phyloP scores from a whole-genome alignment of 2,113 vertebrate species.

The Zosterops borbonicus region DNA sequence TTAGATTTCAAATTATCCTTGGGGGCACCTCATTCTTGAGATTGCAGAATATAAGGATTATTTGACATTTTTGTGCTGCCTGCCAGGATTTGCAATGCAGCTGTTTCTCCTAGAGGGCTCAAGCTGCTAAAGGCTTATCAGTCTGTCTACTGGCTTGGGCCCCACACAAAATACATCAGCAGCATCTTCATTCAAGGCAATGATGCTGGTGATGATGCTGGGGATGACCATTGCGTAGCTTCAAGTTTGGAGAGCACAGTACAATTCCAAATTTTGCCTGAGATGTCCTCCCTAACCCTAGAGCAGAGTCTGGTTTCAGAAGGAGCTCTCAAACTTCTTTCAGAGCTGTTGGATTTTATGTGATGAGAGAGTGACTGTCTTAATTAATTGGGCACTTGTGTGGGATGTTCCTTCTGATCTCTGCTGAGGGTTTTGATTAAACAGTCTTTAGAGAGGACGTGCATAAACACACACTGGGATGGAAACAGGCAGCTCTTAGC shows the following conservation, averaged over 20 bases:
- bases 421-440: slow-evolving; percentile 4
- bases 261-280: neutral
- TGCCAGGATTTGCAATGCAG: neutral
- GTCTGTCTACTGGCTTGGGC: neutral
- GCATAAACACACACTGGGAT: neutral
- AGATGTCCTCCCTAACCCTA: neutral
- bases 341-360: neutral
- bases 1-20: neutral
- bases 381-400: neutral
- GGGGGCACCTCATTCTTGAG: neutral
- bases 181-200: neutral
- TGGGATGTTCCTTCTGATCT: neutral
- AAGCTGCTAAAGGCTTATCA: neutral
- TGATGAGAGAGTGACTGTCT: neutral
- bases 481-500: neutral
- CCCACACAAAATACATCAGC: neutral
- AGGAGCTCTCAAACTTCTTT: neutral
- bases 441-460: neutral
- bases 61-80: neutral
- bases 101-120: neutral
- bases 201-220: neutral
- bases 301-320: neutral
- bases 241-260: neutral
- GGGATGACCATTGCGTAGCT: neutral
- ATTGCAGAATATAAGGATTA: neutral